A percentile compares a stretch with the other conserved stretches of the same genome.
phyloP scores from a whole-genome alignment of 2,797 vertebrate genomes.

The Odontamblyopus rebecca region DNA sequence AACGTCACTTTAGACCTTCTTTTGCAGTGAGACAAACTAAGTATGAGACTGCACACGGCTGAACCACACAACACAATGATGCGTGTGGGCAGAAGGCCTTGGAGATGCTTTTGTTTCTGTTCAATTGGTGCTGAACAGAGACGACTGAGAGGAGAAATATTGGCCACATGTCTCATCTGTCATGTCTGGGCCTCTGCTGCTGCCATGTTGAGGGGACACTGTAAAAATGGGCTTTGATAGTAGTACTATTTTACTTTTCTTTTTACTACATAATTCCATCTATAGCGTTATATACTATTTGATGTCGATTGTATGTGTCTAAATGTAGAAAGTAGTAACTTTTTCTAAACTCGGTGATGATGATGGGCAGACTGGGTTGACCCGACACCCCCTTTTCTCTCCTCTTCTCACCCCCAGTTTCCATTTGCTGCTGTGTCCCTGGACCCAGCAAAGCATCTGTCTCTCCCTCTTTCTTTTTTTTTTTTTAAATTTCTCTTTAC shows the following conservation, averaged over 20 bases:
- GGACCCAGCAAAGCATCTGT: constrained; percentile 73
- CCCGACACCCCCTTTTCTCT: not conserved
- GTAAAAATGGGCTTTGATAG: no score
- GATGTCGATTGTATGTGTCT: no score
- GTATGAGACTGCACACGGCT: not conserved
- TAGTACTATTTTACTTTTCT: no score
- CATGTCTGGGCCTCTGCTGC: constrained; percentile 11
- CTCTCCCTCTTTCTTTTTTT: constrained; percentile 32
- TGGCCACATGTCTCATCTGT: constrained; percentile 21
- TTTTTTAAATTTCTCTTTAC: no score
- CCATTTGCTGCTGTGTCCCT: constrained; percentile 71
- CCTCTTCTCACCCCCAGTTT: constrained; percentile 23
- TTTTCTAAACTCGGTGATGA: constrained; percentile 18
- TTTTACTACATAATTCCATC: no score
- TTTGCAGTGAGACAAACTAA: not conserved
- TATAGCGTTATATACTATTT: no score
- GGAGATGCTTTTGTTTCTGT: constrained; percentile 8
- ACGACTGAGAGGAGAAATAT: constrained; percentile 11
- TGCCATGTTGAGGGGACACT: constrained; percentile 27
- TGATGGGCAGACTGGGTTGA: constrained; percentile 52
- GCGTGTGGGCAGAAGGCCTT: not conserved
- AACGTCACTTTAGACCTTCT: not conserved
- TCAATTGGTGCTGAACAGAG: constrained; percentile 12
- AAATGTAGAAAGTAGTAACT: no score
- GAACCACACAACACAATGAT: not conserved